phyloP scores from a whole-genome alignment of 2,888 invertebrate species.

The Ophion costatus region DNA sequence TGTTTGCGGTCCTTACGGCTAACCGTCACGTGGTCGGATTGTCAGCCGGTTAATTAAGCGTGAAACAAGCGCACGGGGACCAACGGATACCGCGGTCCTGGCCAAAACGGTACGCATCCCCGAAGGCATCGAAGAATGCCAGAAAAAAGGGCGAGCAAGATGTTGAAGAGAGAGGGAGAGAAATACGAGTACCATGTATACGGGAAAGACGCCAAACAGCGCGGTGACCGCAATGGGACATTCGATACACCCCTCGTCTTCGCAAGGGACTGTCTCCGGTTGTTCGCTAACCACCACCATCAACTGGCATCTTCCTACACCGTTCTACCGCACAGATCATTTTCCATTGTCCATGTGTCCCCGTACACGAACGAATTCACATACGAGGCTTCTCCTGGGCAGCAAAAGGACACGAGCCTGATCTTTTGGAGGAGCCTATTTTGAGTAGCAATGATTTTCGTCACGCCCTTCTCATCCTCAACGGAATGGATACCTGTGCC shows the following conservation, averaged over 20 bases:
- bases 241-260: constrained; percentile 81
- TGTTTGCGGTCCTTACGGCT: constrained; percentile 72
- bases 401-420: neutral
- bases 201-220: constrained; percentile 77
- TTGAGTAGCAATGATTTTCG: neutral
- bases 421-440: neutral
- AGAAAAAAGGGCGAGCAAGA: neutral
- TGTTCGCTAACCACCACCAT: constrained; percentile 58
- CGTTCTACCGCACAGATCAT: constrained; percentile 50
- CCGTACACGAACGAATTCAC: neutral
- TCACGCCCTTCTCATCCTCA: constrained; percentile 16
- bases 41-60: constrained; percentile 83
- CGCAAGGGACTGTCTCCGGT: constrained; percentile 63
- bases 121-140: constrained; percentile 38
- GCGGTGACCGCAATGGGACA: constrained; percentile 81
- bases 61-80: constrained; percentile 83
- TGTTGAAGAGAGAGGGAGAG: constrained; percentile 18
- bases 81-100: constrained; percentile 58
- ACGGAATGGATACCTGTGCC: constrained; percentile 48
- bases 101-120: constrained; percentile 33
- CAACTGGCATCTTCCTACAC: constrained; percentile 28
- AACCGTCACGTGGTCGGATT: constrained; percentile 83
- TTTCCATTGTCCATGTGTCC: constrained; percentile 25
- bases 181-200: constrained; percentile 19
- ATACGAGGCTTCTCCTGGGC: neutral